Conservation (phyloP, 2,113 vertebrate species). For the Copsychus sechellarum region DNA sequence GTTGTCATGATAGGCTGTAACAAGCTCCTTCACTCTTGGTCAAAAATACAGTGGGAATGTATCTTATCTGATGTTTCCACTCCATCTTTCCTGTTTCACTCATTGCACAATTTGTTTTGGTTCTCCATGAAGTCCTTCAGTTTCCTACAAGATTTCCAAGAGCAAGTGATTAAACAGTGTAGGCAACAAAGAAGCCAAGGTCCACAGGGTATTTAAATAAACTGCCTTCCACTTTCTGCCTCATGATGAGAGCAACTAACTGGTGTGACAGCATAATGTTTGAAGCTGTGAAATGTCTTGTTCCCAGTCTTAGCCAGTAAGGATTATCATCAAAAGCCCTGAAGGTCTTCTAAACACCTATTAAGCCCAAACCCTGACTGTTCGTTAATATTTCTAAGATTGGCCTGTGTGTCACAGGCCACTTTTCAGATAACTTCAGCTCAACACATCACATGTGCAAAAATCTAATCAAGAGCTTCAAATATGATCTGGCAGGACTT, state of each 20-base stretch:
- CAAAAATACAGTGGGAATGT: neutral
- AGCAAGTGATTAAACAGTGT: neutral
- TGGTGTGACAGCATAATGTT: neutral
- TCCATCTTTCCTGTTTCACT: neutral
- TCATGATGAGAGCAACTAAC: neutral
- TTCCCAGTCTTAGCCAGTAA: neutral
- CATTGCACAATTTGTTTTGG: neutral
- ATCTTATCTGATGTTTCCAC: neutral
- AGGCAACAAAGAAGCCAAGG: neutral
- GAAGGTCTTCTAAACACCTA: neutral
- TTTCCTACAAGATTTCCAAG: neutral
- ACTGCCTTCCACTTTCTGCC: neutral
- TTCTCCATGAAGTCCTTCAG: neutral
- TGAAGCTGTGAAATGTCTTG: neutral
- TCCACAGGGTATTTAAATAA: neutral
- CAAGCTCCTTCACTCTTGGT: neutral
- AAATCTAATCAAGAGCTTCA: neutral
- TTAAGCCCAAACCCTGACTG: neutral
- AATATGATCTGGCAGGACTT: fast-evolving
- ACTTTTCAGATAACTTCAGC: neutral
- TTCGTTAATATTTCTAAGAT: neutral
- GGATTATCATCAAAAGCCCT: neutral
- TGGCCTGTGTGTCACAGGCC: neutral
- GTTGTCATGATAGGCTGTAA: neutral
- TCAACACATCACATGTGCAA: neutral